Base-by-base conservation (phyloP, 2,888 invertebrate species). In the Xanthorhoe spadicearia region DNA sequence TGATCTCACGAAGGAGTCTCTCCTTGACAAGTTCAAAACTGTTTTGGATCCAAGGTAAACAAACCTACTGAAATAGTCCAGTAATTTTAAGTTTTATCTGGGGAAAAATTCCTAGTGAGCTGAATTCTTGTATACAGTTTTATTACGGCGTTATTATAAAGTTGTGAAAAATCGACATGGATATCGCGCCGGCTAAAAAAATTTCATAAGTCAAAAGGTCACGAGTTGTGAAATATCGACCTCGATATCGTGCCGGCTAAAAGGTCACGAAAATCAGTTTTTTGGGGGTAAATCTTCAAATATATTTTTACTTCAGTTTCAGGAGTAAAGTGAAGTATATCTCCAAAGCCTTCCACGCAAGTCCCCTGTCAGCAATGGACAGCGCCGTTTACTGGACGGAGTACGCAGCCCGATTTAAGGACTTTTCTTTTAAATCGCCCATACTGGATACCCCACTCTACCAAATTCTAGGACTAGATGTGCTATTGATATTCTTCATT, bases 311-410 rank as follows among this genome's bases (percentile, higher is more conserved):
- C 86, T 84, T 55, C 79, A 92, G 92, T 46, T 90, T 89, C 67
- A 80, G 80, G 60, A 75, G 77, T 72, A 84, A 85, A 64, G 94
- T 93, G 1, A 93, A 94, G 72, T 83, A 83, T 50, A 74, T 94
- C 1, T 94, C 94, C 1, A 87, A 80, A 62, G 83, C 93, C n/a
- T 95, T 94, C 89, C 89, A 89, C 61, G 95, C 95, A 75, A 89
- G 94, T 17, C 95, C 94, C 0, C 77, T 89, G 68, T 88, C 94
- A 0, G 88, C 95, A 0, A 85, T 95, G 84, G 94, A 95, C 56
- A 94, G 90, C 17, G 95, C 95, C 18, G 84, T 94, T 43, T 95
- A 92, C 77, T 95, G 95, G 95, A 93, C 94, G 0, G 95, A 95
- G 79, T 95, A 94, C 75, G 94, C 94, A 0, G 94, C 94, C 0